Evolutionary conservation across 1,140 invertebrate genomes (phyloP).

Genomic region (Drosophila orena): DNA sequence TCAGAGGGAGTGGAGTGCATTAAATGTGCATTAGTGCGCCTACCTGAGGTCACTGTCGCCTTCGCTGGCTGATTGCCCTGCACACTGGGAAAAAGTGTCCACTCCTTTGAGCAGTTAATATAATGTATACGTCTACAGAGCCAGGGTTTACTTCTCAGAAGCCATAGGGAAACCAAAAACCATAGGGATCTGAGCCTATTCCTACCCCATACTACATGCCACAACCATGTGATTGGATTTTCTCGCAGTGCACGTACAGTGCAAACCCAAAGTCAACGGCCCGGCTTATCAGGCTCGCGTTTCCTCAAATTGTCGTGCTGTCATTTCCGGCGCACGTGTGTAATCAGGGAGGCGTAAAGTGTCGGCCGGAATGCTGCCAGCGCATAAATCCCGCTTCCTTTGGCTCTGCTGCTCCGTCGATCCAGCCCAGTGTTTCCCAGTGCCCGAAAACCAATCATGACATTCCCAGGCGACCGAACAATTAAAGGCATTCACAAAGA

Average conservation of each 20-base stretch:
- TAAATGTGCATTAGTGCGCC: conserved; percentile 58
- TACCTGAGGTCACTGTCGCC: conserved; percentile 17
- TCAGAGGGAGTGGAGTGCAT: conserved; percentile 36
- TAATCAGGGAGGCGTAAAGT: conserved; percentile 52
- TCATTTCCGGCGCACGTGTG: conserved; percentile 74
- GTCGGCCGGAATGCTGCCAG: conserved; percentile 31
- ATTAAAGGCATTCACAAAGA: conserved; percentile 71
- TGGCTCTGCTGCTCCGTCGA: not conserved
- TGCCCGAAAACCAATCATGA: conserved; percentile 21
- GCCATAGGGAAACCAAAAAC: no score
- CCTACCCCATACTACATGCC: no score
- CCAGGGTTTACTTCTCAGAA: no score
- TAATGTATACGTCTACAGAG: no score
- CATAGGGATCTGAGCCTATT: no score
- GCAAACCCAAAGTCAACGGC: conserved; percentile 5
- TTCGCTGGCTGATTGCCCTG: conserved; percentile 25
- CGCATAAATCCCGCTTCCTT: conserved; percentile 7
- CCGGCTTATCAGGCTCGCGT: conserved; percentile 44
- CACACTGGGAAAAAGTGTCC: not conserved
- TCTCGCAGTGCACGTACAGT: conserved; percentile 14
- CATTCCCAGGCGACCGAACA: conserved; percentile 51
- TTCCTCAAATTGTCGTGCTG: conserved; percentile 54
- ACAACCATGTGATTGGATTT: not conserved
- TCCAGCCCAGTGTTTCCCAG: not conserved
- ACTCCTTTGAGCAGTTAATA: no score